Evolutionary conservation across 2,113 vertebrate species (phyloP), one percentile per base, ranked within the genome.

Genomic region (Diphyllodes magnificus): DNA sequence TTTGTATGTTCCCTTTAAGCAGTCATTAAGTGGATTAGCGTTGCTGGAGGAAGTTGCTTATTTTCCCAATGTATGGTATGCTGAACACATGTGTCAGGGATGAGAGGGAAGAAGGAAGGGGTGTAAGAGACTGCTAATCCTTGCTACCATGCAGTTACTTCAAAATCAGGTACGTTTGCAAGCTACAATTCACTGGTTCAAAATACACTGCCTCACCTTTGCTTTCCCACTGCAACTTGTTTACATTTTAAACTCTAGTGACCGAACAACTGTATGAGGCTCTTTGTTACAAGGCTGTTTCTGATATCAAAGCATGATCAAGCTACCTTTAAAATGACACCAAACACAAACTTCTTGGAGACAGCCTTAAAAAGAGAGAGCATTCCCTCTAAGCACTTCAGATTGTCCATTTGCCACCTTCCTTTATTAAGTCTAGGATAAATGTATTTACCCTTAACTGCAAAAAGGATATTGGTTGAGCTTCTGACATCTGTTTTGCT

Each of bases 61-160:
- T 73, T 92, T 91, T 96, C 96, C 92, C 93, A 93, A 97, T 60
- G 93, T 96, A 97, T 33, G 78, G 92, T 92, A 95, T 96, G 93
- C 96, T 98, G 97, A 98, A 97, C 93, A 89, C 94, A 68, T 37
- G 76, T 89, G 93, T 93, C 64, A 44, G 95, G 97, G 95, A 96
- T 96, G 96, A 96, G 77, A 93, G 96, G 97, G 95, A 96, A 97
- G 91, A 92, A 96, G 92, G 95, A 97, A 92, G 91, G 94, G 94
- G 87, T 97, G 94, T 95, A 93, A 96, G 96, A 96, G 93, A 92
- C 90, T 63, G 97, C 97, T 97, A 97, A 96, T 98, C 98, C 98
- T 98, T 98, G 98, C 98, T 98, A 98, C 98, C 98, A 95, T 99
- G 98, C 98, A 98, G 98, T 97, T 97, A 96, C 97, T 97, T 97